Evolutionary conservation across 2,797 vertebrate genomes (phyloP).

Genomic region (Agapornis canus): DNA sequence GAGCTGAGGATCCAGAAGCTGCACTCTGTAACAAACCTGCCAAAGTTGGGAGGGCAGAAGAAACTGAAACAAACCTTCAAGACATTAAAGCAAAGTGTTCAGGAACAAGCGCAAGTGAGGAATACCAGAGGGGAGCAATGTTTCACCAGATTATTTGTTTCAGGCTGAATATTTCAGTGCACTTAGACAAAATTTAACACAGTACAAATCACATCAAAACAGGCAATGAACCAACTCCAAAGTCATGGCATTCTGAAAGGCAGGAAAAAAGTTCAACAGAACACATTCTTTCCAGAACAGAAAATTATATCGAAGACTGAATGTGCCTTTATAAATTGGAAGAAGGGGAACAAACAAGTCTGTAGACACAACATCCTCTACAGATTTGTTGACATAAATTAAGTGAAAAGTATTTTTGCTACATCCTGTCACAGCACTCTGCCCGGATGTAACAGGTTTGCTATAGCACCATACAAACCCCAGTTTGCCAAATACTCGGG

Average conservation of each 20-base stretch:
- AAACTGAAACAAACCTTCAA: neutral
- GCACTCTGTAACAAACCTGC: neutral
- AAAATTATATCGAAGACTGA: slow-evolving; percentile 8
- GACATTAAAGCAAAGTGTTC: neutral
- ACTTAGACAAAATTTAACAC: slow-evolving; percentile 22
- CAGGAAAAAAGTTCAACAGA: neutral
- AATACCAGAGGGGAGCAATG: neutral
- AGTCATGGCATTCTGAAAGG: neutral
- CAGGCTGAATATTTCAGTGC: slow-evolving; percentile 3
- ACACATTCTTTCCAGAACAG: slow-evolving; percentile 29
- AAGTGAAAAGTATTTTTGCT: slow-evolving; percentile 13
- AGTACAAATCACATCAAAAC: slow-evolving; percentile 14
- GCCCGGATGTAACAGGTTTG: neutral
- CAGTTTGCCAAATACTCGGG: neutral
- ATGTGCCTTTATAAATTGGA: slow-evolving; percentile 11
- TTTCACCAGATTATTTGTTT: slow-evolving; percentile 9
- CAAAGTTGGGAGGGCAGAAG: neutral
- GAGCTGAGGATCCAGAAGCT: neutral
- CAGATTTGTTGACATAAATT: slow-evolving; percentile 41
- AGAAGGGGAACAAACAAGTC: slow-evolving; percentile 39
- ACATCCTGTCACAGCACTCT: neutral
- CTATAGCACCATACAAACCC: neutral
- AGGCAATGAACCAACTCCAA: neutral
- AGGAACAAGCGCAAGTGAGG: neutral
- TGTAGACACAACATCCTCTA: slow-evolving; percentile 40